A percentile compares a stretch with the other conserved stretches of the same genome.
These are phyloP conservation scores for Hemicordylus capensis DNA, from an alignment of 2,113 vertebrate genomes.

Conservation along the genomic window DNA sequence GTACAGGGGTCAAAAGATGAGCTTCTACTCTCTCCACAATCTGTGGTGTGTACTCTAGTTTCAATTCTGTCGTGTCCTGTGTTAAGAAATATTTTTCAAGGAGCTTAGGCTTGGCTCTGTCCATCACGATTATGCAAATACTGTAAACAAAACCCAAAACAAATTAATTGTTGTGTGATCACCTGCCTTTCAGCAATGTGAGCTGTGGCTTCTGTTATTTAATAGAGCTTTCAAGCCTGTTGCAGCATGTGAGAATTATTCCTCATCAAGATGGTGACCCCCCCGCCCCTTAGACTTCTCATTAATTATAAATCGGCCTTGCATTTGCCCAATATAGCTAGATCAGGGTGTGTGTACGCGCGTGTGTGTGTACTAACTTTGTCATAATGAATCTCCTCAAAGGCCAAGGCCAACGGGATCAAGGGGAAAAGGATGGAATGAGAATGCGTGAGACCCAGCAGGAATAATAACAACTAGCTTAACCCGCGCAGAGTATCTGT, in stretches of 20 bases:
- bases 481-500: no score
- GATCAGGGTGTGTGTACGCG: background rate
- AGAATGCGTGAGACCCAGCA: background rate
- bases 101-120: background rate
- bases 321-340: background rate
- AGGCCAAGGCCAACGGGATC: no score
- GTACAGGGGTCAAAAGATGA: background rate
- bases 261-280: background rate
- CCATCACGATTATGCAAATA: background rate
- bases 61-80: background rate
- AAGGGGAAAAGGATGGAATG: background rate
- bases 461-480: no score
- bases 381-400: background rate
- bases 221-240: background rate
- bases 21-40: background rate
- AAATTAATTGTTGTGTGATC: background rate
- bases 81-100: background rate
- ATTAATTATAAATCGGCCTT: background rate
- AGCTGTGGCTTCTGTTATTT: background rate
- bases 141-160: background rate
- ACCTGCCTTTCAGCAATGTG: background rate
- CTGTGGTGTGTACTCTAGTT: background rate
- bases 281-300: background rate
- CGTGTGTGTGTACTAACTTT: background rate
- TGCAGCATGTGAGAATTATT: background rate